Percentiles rank a stretch among this genome's conserved stretches.
Conservation (phyloP, 37 sponge, comb jelly and placozoan species). For the Haliclona indistincta region DNA sequence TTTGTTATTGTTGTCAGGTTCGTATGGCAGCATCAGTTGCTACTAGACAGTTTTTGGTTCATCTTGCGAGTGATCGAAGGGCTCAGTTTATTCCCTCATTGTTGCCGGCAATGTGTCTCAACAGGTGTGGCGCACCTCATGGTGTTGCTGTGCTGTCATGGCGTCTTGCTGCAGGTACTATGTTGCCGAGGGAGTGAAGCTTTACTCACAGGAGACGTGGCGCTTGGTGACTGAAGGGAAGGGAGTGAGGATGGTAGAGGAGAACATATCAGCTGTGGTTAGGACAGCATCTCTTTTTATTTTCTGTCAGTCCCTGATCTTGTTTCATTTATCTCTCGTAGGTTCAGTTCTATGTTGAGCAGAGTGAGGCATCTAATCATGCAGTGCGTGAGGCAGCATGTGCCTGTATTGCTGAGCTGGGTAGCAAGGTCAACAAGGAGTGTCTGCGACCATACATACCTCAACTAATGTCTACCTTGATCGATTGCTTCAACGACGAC, state of each 20-base stretch:
- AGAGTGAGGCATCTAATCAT: slow-evolving; percentile 88
- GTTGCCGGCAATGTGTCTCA: slow-evolving; percentile 92
- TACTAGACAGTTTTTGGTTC: slow-evolving; percentile 71
- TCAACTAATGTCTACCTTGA: slow-evolving; percentile 53
- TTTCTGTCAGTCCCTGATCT: too few relatives aligned
- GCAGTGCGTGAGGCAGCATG: slow-evolving; percentile 95
- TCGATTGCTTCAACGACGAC: slow-evolving; percentile 91
- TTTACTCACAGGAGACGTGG: slow-evolving; percentile 97
- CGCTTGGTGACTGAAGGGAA: slow-evolving; percentile 57
- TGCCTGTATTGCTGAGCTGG: slow-evolving; percentile 95
- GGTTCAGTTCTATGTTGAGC: slow-evolving; percentile 77
- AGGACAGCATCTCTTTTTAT: too few relatives aligned
- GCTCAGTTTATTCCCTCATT: slow-evolving; percentile 48
- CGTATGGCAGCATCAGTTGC: slow-evolving; percentile 92
- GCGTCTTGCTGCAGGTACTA: slow-evolving; percentile 69
- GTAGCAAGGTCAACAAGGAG: slow-evolving; percentile 69
- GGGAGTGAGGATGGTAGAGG: slow-evolving; percentile 74
- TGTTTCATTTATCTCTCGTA: slow-evolving; percentile 13
- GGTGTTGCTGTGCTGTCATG: too few relatives aligned
- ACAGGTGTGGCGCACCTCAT: slow-evolving; percentile 72
- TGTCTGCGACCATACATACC: slow-evolving; percentile 49
- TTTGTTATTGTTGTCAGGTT: slow-evolving; percentile 68
- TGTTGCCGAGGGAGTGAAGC: slow-evolving; percentile 93
- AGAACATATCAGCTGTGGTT: slow-evolving; percentile 58
- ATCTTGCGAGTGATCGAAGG: slow-evolving; percentile 19